Evolutionary conservation across 2,888 invertebrate species (phyloP).

Genomic region (Agriopis aurantiaria): DNA sequence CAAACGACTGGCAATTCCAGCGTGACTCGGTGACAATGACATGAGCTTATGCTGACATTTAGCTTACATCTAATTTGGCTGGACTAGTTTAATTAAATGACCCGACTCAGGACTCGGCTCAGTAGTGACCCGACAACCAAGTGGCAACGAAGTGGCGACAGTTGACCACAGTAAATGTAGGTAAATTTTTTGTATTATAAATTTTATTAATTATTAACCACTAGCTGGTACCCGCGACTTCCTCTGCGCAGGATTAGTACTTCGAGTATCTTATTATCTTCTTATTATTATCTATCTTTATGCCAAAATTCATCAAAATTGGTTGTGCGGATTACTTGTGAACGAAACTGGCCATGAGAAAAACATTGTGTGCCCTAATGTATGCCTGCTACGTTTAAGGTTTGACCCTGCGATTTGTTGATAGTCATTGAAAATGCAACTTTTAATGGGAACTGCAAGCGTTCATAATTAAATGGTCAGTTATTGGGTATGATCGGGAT

Average conservation of each 20-base stretch:
- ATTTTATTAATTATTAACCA: too few relatives aligned
- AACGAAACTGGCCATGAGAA: not conserved
- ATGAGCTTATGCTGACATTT: conserved; percentile 14
- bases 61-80: conserved; percentile 18
- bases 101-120: too few relatives aligned
- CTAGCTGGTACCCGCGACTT: too few relatives aligned
- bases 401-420: conserved; percentile 13
- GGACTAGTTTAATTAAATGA: conserved; percentile 22
- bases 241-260: too few relatives aligned
- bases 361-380: not conserved
- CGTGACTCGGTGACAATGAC: not conserved
- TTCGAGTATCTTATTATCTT: too few relatives aligned
- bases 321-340: too few relatives aligned
- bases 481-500: conserved; percentile 51
- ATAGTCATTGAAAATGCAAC: conserved; percentile 44
- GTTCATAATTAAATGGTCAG: conserved; percentile 48
- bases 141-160: not conserved
- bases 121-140: not conserved
- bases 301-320: too few relatives aligned
- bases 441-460: conserved; percentile 49
- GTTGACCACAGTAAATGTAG: not conserved
- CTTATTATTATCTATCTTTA: too few relatives aligned
- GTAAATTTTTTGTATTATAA: too few relatives aligned
- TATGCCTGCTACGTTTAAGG: conserved; percentile 43
- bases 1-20: conserved; percentile 13